Conservation (phyloP, 2,797 vertebrate species). For the Carduelis carduelis region DNA sequence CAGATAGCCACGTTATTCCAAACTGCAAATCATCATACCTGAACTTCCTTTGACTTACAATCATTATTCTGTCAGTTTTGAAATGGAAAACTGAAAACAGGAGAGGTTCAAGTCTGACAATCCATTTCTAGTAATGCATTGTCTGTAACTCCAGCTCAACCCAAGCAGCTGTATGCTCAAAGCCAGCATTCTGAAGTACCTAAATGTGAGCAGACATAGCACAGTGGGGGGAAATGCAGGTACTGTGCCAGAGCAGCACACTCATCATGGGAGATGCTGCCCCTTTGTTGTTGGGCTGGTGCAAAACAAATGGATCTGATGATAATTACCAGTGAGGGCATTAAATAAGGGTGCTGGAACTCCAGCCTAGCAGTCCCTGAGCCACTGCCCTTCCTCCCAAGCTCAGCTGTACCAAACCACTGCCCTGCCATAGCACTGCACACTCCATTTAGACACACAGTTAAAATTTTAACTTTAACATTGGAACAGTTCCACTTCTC, state of each 20-base stretch:
- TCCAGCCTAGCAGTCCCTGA: background rate
- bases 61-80: background rate
- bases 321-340: background rate
- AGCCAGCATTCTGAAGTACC: background rate
- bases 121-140: background rate
- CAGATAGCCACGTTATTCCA: background rate
- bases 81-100: background rate
- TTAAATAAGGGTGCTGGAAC: background rate
- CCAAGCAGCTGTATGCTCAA: background rate
- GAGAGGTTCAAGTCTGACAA: background rate
- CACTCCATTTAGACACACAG: background rate
- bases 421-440: accelerated
- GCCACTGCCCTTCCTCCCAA: background rate
- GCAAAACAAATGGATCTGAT: background rate
- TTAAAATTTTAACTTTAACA: background rate
- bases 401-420: background rate
- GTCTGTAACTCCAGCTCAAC: background rate
- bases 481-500: background rate
- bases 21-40: background rate
- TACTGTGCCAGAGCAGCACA: background rate
- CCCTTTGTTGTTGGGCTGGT: background rate
- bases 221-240: background rate
- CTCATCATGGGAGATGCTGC: background rate
- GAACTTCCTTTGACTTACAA: background rate
- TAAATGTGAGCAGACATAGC: background rate